These are phyloP conservation scores for Myiagra hebetior DNA, from an alignment of 2,113 vertebrate species.

Conservation along the genomic window DNA sequence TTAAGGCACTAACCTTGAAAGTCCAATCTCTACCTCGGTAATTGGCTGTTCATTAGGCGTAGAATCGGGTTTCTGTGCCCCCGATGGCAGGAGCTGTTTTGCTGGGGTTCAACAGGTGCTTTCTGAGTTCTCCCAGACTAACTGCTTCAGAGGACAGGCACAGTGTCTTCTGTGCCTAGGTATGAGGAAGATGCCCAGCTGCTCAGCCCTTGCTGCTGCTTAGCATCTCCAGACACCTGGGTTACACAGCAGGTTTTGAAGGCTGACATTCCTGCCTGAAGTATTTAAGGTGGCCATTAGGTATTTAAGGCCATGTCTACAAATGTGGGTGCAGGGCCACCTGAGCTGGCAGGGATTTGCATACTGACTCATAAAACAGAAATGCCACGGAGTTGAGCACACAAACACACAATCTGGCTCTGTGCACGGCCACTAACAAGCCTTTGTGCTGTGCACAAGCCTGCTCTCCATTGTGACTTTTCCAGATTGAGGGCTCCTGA, in stretches of 20 bases:
- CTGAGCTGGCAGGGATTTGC: neutral
- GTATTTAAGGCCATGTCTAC: neutral
- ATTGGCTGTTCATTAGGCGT: neutral
- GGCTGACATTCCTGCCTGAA: neutral
- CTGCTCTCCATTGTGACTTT: neutral
- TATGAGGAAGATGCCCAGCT: neutral
- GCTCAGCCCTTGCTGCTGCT: neutral
- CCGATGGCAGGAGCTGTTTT: neutral
- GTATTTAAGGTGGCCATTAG: neutral
- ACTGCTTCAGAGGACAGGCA: neutral
- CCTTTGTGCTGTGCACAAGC: neutral
- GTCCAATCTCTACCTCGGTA: neutral
- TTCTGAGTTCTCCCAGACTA: neutral
- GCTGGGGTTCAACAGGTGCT: neutral
- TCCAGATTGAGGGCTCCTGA: neutral
- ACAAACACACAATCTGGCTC: neutral
- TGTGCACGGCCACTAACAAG: neutral
- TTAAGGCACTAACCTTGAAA: neutral
- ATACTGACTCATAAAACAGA: neutral
- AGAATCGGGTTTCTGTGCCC: neutral
- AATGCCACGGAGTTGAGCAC: neutral
- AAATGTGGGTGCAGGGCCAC: neutral
- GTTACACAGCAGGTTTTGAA: neutral
- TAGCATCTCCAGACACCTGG: neutral
- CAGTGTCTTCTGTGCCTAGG: neutral